phyloP scores from a whole-genome alignment of 2,113 vertebrate genomes.

The Dermatemys mawii region DNA sequence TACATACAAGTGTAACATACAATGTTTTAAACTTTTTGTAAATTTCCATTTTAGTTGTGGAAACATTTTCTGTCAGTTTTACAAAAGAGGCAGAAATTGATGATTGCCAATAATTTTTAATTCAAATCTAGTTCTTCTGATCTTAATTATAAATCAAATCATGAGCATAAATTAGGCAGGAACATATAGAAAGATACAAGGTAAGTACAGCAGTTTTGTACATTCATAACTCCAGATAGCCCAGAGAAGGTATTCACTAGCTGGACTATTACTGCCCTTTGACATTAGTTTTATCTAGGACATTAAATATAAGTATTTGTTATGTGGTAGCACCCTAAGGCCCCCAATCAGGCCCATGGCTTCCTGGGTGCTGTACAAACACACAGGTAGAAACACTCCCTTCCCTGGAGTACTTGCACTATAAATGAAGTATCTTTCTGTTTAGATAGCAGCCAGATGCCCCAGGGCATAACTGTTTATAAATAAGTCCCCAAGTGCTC shows the following conservation, averaged over 20 bases:
- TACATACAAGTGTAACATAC: not conserved
- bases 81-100: not conserved
- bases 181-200: not conserved
- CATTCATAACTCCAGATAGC: not conserved
- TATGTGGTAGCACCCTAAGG: not conserved
- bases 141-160: not conserved
- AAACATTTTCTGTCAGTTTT: not conserved
- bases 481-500: not conserved
- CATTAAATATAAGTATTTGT: not conserved
- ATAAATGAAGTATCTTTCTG: not conserved
- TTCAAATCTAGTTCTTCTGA: not conserved
- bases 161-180: not conserved
- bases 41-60: not conserved
- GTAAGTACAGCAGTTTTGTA: not conserved
- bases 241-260: not conserved
- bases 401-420: not conserved
- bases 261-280: not conserved
- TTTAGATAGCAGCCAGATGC: not conserved
- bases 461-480: not conserved
- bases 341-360: not conserved
- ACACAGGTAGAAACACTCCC: not conserved
- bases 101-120: not conserved
- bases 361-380: not conserved
- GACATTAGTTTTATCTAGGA: not conserved
- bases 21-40: not conserved